Evolutionary conservation across 2,888 invertebrate species (phyloP).

Genomic region (Tachina fera): DNA sequence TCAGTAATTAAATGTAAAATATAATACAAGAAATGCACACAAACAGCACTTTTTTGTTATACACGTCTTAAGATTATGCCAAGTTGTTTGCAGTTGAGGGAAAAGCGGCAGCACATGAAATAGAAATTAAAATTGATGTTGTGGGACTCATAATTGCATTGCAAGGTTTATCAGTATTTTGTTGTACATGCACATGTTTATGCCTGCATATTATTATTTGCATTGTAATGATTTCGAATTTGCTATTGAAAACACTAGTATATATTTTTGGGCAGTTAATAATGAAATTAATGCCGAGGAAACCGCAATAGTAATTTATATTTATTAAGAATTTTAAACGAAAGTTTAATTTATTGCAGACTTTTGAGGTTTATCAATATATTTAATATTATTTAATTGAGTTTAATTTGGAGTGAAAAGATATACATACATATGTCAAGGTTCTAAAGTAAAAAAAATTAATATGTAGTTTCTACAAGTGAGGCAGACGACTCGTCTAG

Average conservation of each 20-base stretch:
- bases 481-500: too few species aligned
- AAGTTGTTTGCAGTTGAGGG: not conserved
- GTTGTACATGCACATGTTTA: not conserved
- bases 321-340: conserved; percentile 24
- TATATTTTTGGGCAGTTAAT: conserved; percentile 59
- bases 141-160: not conserved
- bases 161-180: not conserved
- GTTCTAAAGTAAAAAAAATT: too few species aligned
- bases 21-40: not conserved
- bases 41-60: not conserved
- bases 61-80: conserved; percentile 40
- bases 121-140: conserved; percentile 54
- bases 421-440: too few species aligned
- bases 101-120: not conserved
- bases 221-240: conserved; percentile 54
- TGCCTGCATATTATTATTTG: too few species aligned
- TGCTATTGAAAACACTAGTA: conserved; percentile 26
- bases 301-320: conserved; percentile 39
- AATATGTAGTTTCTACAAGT: too few species aligned
- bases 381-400: too few species aligned
- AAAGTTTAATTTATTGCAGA: conserved; percentile 39
- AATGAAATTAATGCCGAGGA: conserved; percentile 58
- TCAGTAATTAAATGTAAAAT: conserved; percentile 67
- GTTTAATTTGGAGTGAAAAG: too few species aligned
- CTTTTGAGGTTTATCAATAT: conserved; percentile 2